Conservation (phyloP, 2,797 vertebrate genomes). For the Spheniscus humboldti region DNA sequence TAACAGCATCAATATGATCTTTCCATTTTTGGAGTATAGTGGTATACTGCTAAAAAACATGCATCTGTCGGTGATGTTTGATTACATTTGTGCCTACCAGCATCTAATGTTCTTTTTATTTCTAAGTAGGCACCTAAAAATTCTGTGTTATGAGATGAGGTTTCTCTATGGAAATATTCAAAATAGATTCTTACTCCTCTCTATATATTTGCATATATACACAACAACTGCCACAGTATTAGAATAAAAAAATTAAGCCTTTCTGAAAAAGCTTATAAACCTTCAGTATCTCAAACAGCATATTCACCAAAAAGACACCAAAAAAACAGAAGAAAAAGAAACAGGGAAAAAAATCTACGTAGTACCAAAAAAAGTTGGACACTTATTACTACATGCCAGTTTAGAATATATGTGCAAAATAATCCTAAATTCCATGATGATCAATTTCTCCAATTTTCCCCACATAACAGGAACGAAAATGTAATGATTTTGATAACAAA, state of each 20-base stretch:
- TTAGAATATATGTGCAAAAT: neutral
- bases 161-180: neutral
- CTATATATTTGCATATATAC: neutral
- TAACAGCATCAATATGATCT: neutral
- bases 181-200: neutral
- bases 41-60: neutral
- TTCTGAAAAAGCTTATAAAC: neutral
- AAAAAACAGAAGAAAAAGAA: neutral
- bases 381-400: neutral
- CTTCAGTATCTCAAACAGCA: neutral
- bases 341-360: neutral
- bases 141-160: neutral
- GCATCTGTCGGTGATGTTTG: neutral
- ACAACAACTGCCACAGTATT: neutral
- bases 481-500: neutral
- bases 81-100: neutral
- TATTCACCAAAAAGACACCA: neutral
- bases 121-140: neutral
- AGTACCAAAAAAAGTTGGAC: neutral
- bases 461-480: neutral
- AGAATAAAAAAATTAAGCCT: neutral
- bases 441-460: neutral
- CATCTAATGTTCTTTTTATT: neutral
- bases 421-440: neutral
- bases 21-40: neutral